phyloP scores from a whole-genome alignment of 92 coral and sea anemone species.

The Phenganax stokvisi region DNA sequence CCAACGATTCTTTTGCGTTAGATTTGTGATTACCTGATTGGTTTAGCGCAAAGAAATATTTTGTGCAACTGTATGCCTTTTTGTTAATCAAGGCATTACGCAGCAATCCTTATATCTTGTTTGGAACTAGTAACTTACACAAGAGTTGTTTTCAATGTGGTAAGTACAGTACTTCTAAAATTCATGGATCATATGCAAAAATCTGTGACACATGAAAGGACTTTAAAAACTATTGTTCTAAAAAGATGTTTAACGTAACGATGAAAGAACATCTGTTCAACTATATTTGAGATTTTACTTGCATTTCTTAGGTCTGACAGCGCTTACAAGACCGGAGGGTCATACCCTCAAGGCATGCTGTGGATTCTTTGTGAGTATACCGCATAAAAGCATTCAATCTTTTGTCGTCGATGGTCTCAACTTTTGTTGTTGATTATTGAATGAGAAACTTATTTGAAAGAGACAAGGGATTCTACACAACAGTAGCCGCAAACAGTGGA shows the following conservation, averaged over 20 bases:
- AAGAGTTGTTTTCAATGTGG: conserved; percentile 82
- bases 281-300: not conserved
- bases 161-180: conserved; percentile 42
- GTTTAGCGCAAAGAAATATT: not conserved
- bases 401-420: no score
- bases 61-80: not conserved
- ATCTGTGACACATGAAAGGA: not conserved
- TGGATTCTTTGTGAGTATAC: conserved; percentile 71
- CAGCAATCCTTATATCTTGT: conserved; percentile 71
- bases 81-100: conserved; percentile 59
- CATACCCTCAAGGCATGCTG: conserved; percentile 75
- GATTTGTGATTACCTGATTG: not conserved
- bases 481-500: no score
- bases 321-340: conserved; percentile 66
- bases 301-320: conserved; percentile 57
- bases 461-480: not conserved
- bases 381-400: no score
- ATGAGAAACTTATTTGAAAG: not conserved
- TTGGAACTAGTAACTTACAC: conserved; percentile 63
- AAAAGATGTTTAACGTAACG: no score
- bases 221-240: not conserved
- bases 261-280: no score
- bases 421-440: no score
- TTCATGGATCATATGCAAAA: not conserved
- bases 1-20: not conserved